These are phyloP conservation scores for Entelurus aequoreus DNA, from an alignment of 2,113 vertebrate genomes.

Conservation along the genomic window DNA sequence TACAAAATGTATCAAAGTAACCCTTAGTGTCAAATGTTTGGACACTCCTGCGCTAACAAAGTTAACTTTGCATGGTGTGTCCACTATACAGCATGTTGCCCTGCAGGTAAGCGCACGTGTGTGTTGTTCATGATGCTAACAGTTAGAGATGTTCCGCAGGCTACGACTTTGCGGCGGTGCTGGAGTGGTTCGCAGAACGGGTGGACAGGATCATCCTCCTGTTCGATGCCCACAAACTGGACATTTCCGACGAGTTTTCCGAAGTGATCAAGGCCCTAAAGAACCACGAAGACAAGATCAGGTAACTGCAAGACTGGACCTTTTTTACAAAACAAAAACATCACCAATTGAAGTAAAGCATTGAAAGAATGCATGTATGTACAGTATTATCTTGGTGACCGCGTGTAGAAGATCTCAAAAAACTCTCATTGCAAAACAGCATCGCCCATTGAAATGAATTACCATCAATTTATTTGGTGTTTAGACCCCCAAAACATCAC, in stretches of 20 bases:
- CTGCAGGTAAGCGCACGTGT: not conserved
- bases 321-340: not conserved
- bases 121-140: slow-evolving; percentile 8
- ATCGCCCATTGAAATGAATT: no score
- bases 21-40: no score
- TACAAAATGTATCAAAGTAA: no score
- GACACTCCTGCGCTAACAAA: not conserved
- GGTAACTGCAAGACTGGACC: slow-evolving; percentile 21
- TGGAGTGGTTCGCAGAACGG: slow-evolving; percentile 95
- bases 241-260: slow-evolving; percentile 97
- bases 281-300: slow-evolving; percentile 98
- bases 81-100: not conserved
- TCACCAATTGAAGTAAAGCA: not conserved
- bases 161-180: slow-evolving; percentile 91
- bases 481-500: no score
- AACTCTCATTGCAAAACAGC: no score
- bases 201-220: slow-evolving; percentile 96
- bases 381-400: not conserved
- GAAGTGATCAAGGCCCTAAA: slow-evolving; percentile 97
- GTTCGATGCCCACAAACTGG: slow-evolving; percentile 95
- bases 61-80: not conserved
- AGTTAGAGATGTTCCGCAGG: slow-evolving; percentile 61
- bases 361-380: no score
- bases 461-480: no score
- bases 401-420: no score